Conservation (phyloP, 2,888 invertebrate genomes). For the Anticlea derivata region DNA sequence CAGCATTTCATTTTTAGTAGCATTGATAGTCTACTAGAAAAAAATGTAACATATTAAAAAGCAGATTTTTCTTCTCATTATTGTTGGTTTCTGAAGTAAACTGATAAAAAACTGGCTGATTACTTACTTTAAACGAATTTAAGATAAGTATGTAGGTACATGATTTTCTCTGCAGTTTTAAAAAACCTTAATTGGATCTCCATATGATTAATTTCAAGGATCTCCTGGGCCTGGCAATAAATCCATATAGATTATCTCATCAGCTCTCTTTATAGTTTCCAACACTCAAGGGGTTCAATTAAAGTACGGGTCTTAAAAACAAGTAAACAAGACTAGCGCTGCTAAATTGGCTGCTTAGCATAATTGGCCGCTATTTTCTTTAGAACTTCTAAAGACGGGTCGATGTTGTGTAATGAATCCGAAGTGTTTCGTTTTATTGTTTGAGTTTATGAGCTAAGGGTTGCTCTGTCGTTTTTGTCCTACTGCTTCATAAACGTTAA, state of each 20-base stretch:
- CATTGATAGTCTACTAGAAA: no score
- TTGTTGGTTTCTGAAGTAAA: no score
- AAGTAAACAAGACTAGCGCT: constrained; percentile 55
- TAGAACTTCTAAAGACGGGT: constrained; percentile 53
- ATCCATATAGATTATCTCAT: neutral
- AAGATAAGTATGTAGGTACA: no score
- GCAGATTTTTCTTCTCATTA: no score
- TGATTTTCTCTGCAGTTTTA: no score
- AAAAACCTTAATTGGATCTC: no score
- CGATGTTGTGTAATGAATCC: constrained; percentile 37
- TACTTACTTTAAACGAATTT: no score
- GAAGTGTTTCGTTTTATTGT: constrained; percentile 34
- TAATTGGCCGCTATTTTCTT: constrained; percentile 64
- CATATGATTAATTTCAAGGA: no score
- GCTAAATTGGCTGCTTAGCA: constrained; percentile 63
- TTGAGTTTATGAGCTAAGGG: constrained; percentile 28
- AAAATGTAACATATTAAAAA: no score
- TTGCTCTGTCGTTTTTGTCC: constrained; percentile 11
- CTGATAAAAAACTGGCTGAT: no score
- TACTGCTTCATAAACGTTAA: constrained; percentile 2
- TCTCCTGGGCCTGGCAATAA: no score
- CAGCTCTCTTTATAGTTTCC: constrained; percentile 19
- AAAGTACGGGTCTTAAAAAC: constrained; percentile 58
- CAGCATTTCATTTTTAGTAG: no score
- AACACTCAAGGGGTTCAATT: constrained; percentile 51